These are phyloP conservation scores for Thumatha senex DNA, from an alignment of 2,888 invertebrate genomes.

Conservation along the genomic window DNA sequence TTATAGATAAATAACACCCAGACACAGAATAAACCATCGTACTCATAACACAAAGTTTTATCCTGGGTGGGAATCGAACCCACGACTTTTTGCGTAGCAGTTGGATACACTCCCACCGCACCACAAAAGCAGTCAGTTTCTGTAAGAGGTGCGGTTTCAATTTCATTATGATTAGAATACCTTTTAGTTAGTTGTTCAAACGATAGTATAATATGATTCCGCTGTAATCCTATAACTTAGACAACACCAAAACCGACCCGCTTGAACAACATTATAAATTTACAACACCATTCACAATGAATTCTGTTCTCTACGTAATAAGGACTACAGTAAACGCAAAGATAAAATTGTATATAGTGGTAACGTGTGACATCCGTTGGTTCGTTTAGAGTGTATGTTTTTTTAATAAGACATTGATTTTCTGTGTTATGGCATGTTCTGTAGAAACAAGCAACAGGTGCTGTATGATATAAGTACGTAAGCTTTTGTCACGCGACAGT, in stretches of 20 bases:
- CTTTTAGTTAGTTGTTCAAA: too few relatives aligned
- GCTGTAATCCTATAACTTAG: conserved; percentile 22
- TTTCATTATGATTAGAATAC: too few relatives aligned
- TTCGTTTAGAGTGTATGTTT: conserved; percentile 53
- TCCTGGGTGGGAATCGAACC: too few relatives aligned
- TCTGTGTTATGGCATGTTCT: conserved; percentile 35
- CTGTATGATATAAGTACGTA: not conserved
- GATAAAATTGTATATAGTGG: conserved; percentile 41
- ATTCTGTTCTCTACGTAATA: conserved; percentile 59
- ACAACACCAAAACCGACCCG: conserved; percentile 29
- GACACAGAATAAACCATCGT: too few relatives aligned
- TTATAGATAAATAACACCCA: too few relatives aligned
- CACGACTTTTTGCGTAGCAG: too few relatives aligned
- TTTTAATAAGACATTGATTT: conserved; percentile 72
- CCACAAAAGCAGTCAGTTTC: too few relatives aligned
- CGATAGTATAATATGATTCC: not conserved
- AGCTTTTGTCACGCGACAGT: conserved; percentile 1
- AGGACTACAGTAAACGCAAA: conserved; percentile 39
- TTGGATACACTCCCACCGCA: too few relatives aligned
- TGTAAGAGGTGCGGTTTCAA: too few relatives aligned
- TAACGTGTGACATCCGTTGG: conserved; percentile 61
- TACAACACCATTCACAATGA: conserved; percentile 48
- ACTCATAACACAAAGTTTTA: too few relatives aligned
- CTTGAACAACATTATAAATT: conserved; percentile 23
- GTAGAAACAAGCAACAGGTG: conserved; percentile 17